Percentiles rank a stretch among this genome's conserved stretches.
These are phyloP conservation scores for Myotis planiceps DNA, from an alignment of 2,797 vertebrate species.

Conservation along the genomic window DNA sequence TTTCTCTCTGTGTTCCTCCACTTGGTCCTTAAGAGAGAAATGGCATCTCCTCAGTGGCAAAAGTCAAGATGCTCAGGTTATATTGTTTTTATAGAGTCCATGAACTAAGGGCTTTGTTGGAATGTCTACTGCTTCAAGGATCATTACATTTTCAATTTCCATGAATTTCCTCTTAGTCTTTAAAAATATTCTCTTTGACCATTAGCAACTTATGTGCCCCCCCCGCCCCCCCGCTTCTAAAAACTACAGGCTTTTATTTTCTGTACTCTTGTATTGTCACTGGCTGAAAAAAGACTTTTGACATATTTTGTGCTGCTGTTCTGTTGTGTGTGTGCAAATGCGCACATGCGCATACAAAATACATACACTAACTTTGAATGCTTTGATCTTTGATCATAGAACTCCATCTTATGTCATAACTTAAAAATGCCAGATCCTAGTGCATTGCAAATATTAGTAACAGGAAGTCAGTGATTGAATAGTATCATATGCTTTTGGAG, in stretches of 20 bases:
- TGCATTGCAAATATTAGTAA: slow-evolving; percentile 18
- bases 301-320: neutral
- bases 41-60: neutral
- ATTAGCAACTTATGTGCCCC: neutral
- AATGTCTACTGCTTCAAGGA: neutral
- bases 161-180: neutral
- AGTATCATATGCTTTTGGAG: neutral
- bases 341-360: fast-evolving
- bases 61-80: neutral
- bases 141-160: neutral
- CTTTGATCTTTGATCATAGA: neutral
- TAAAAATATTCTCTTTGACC: neutral
- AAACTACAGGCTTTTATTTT: neutral
- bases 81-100: neutral
- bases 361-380: neutral
- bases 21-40: neutral
- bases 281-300: neutral
- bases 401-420: neutral
- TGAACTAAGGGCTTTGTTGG: neutral
- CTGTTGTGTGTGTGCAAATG: neutral
- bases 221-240: neutral
- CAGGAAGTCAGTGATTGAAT: neutral
- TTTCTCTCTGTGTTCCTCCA: neutral
- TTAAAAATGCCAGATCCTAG: neutral
- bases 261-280: neutral